Percentiles rank a stretch among this genome's conserved stretches.
phyloP scores from a whole-genome alignment of 2,888 invertebrate genomes.

The Clepsis dumicolana region DNA sequence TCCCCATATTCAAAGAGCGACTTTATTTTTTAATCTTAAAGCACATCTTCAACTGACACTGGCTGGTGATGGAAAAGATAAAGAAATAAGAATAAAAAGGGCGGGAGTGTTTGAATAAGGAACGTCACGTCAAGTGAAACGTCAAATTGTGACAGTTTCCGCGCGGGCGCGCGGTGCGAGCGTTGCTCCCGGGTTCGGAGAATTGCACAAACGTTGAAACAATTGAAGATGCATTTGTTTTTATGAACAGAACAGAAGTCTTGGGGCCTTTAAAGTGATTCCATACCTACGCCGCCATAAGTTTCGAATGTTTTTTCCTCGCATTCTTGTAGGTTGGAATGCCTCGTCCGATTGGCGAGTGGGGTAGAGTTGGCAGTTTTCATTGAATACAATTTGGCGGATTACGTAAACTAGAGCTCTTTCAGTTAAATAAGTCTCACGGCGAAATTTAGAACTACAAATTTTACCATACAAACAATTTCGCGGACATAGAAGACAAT shows the following conservation, averaged over 20 bases:
- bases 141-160: constrained; percentile 85
- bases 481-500: too few species aligned
- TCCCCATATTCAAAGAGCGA: constrained; percentile 57
- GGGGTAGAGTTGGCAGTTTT: too few species aligned
- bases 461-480: too few species aligned
- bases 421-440: too few species aligned
- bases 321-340: too few species aligned
- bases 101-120: constrained; percentile 80
- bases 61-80: constrained; percentile 75
- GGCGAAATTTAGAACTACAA: too few species aligned
- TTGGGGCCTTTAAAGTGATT: neutral
- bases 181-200: constrained; percentile 77
- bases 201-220: constrained; percentile 63
- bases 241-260: constrained; percentile 3
- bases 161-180: constrained; percentile 72
- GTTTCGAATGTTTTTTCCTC: too few species aligned
- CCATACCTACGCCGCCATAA: neutral
- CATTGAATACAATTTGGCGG: too few species aligned
- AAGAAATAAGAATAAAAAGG: constrained; percentile 79
- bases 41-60: constrained; percentile 58
- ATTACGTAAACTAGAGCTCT: too few species aligned
- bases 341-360: too few species aligned
- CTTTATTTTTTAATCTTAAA: constrained; percentile 66
- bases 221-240: constrained; percentile 53
- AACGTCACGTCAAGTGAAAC: constrained; percentile 84